Conservation (phyloP, 2,888 invertebrate genomes). For the Hetaerina titia region DNA sequence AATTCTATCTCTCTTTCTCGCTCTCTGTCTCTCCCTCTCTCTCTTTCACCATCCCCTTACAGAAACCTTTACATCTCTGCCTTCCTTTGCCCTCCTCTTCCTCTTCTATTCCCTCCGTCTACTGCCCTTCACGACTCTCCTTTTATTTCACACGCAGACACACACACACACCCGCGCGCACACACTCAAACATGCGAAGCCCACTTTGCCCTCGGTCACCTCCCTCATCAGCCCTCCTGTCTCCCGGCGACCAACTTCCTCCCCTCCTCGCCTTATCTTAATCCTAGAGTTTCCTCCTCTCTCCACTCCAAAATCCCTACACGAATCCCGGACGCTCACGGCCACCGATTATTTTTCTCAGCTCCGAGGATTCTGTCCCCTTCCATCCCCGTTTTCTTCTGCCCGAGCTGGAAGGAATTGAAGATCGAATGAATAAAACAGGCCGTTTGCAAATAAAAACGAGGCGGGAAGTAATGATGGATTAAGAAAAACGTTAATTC, state of each 20-base stretch:
- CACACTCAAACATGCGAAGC: background rate
- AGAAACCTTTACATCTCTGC: background rate
- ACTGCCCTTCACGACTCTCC: background rate
- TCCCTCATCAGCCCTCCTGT: slow-evolving; percentile 28
- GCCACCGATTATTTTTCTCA: background rate
- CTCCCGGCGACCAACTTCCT: background rate
- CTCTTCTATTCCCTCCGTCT: background rate
- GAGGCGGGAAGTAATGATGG: background rate
- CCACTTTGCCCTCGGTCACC: slow-evolving; percentile 10
- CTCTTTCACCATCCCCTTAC: background rate
- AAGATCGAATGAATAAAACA: too few relatives aligned
- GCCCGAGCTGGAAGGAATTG: background rate
- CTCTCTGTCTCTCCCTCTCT: background rate
- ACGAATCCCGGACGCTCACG: background rate
- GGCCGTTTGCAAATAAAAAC: too few relatives aligned
- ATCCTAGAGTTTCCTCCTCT: background rate
- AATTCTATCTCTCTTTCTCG: slow-evolving; percentile 1
- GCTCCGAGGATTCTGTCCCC: background rate
- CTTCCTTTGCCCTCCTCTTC: background rate
- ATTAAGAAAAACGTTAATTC: background rate
- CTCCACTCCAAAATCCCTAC: background rate
- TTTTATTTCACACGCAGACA: background rate
- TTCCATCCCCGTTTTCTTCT: background rate
- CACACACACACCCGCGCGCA: background rate
- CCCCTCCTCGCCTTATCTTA: background rate